These are phyloP conservation scores for Mimachlamys varia DNA, from an alignment of 2,888 invertebrate genomes.

Conservation along the genomic window DNA sequence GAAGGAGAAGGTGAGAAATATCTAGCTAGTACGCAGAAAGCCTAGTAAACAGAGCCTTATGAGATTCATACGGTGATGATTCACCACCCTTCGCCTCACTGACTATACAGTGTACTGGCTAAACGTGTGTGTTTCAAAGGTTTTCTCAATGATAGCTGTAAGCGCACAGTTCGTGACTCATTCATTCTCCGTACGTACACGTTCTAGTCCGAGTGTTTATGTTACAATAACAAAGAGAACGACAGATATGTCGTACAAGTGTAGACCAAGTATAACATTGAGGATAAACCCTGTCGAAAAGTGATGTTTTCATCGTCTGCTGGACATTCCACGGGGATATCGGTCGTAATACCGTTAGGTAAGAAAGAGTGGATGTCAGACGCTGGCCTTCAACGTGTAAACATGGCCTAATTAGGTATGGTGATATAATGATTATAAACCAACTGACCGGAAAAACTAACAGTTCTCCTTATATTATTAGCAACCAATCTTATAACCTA, in stretches of 20 bases:
- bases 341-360: background rate
- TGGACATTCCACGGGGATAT: background rate
- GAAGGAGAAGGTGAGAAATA: slow-evolving; percentile 13
- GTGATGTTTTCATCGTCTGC: background rate
- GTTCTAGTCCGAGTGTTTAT: background rate
- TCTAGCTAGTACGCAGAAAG: slow-evolving; percentile 7
- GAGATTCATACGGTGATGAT: slow-evolving; percentile 7
- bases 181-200: slow-evolving; percentile 12
- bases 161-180: slow-evolving; percentile 1
- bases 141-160: slow-evolving; percentile 14
- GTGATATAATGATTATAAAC: background rate
- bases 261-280: background rate
- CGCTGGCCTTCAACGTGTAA: background rate
- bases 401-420: background rate
- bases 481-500: no score
- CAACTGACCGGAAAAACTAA: background rate
- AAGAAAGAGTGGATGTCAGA: background rate
- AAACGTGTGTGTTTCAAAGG: background rate
- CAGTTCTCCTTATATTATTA: no score
- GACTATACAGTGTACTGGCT: background rate
- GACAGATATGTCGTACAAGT: background rate
- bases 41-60: background rate
- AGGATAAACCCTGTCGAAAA: background rate
- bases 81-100: background rate
- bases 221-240: slow-evolving; percentile 28